These are phyloP conservation scores for Deroplatys truncata DNA, from an alignment of 2,888 invertebrate species.

Conservation along the genomic window DNA sequence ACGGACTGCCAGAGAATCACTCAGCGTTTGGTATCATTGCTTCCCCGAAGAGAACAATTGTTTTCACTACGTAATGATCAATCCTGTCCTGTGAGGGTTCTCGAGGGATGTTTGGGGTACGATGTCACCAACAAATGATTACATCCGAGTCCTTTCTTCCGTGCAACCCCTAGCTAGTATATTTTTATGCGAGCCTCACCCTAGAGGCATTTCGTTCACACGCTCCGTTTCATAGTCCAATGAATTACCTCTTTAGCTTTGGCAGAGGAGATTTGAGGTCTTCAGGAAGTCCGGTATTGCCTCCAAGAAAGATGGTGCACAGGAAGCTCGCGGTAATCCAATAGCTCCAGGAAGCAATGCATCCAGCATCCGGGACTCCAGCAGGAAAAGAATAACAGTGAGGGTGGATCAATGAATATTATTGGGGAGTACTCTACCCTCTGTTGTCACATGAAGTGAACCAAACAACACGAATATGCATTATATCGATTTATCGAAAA, in stretches of 20 bases:
- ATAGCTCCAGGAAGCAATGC: neutral
- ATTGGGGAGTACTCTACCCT: neutral
- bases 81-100: neutral
- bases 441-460: too few species aligned
- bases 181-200: neutral
- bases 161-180: neutral
- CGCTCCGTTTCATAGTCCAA: neutral
- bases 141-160: neutral
- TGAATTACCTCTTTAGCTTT: slow-evolving; percentile 7
- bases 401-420: neutral
- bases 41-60: neutral
- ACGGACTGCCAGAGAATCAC: neutral
- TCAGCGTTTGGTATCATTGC: neutral
- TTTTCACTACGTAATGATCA: neutral
- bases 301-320: neutral
- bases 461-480: too few species aligned
- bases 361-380: neutral
- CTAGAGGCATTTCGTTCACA: neutral
- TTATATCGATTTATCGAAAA: too few species aligned
- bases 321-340: slow-evolving; percentile 11
- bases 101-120: too few species aligned
- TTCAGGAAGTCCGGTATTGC: slow-evolving; percentile 16
- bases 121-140: neutral
- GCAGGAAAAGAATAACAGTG: neutral
- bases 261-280: neutral